Conservation (phyloP, 2,113 vertebrate species). For the western clawed frog (Xenopus tropicalis) region UCB_Xtro_10.0 CM004443.2:133430001-133430500, state of each 20-base stretch:
- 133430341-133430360: constrained; percentile 63
- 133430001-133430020: neutral
- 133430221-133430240: constrained; percentile 65
- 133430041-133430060: neutral
- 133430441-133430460: neutral
- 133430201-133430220: constrained; percentile 56
- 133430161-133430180: constrained; percentile 56
- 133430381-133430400: neutral
- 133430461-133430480: neutral
- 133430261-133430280: constrained; percentile 91
- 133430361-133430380: constrained; percentile 38
- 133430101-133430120: constrained; percentile 30
- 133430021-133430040: neutral
- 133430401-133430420: no score
- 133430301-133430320: constrained; percentile 80
- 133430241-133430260: constrained; percentile 85
- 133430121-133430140: constrained; percentile 31
- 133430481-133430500: constrained; percentile 49
- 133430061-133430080: constrained; percentile 3
- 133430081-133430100: constrained; percentile 28
- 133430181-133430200: constrained; percentile 47
- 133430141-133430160: constrained; percentile 16
- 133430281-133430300: constrained; percentile 96
- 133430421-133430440: neutral
- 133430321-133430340: constrained; percentile 69